phyloP scores from a whole-genome alignment of 2,113 vertebrate genomes.

The Pelodiscus sinensis region DNA sequence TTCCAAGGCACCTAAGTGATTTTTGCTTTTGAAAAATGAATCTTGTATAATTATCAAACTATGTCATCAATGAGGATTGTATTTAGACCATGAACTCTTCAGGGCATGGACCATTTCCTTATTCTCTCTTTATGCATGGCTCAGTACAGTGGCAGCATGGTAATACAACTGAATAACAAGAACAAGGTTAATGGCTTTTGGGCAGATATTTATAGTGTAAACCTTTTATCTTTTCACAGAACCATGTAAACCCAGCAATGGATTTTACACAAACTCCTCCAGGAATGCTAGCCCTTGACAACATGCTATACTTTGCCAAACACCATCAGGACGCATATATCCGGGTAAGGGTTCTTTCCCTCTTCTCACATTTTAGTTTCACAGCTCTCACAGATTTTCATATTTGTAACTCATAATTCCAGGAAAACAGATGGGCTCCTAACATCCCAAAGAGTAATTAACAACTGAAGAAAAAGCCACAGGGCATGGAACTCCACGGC shows the following conservation, averaged over 20 bases:
- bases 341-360: constrained; percentile 82
- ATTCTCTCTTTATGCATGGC: background rate
- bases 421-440: background rate
- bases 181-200: background rate
- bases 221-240: constrained; percentile 77
- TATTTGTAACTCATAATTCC: background rate
- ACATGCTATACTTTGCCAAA: constrained; percentile 97
- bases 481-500: fast-evolving
- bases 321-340: constrained; percentile 97
- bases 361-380: background rate
- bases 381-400: background rate
- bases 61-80: background rate
- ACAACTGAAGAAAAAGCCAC: background rate
- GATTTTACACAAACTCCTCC: constrained; percentile 99
- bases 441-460: background rate
- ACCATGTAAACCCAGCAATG: constrained; percentile 98
- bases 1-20: background rate
- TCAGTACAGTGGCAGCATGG: fast-evolving
- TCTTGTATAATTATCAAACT: background rate
- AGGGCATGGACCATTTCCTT: background rate
- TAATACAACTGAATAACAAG: background rate
- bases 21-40: background rate
- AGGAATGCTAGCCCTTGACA: constrained; percentile 97
- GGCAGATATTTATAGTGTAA: background rate
- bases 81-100: background rate